These are phyloP conservation scores for Apeira syringaria DNA, from an alignment of 2,888 invertebrate species.

Conservation along the genomic window DNA sequence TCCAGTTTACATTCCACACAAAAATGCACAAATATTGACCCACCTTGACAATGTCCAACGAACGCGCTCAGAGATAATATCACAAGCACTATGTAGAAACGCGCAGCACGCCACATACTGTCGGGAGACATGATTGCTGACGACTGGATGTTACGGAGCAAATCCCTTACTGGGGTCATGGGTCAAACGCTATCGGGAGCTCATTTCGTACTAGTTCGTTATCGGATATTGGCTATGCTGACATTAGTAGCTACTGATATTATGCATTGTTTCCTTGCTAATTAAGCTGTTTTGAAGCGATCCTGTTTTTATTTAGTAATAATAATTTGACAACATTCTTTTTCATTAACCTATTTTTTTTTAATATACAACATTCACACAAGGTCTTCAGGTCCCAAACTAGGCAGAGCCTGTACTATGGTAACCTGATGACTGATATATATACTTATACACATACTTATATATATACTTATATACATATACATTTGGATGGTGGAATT, in stretches of 20 bases:
- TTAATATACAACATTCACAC: too few species aligned
- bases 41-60: slow-evolving; percentile 16
- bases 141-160: slow-evolving; percentile 1
- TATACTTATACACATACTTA: too few species aligned
- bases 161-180: slow-evolving; percentile 31
- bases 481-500: too few species aligned
- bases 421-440: too few species aligned
- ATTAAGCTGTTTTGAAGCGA: too few species aligned
- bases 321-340: too few species aligned
- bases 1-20: slow-evolving; percentile 1
- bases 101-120: slow-evolving; percentile 7
- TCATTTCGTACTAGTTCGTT: slow-evolving; percentile 34
- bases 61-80: neutral
- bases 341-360: too few species aligned
- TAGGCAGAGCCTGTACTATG: too few species aligned
- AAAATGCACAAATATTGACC: slow-evolving; percentile 9
- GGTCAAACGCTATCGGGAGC: slow-evolving; percentile 46
- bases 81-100: slow-evolving; percentile 2
- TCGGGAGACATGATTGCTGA: slow-evolving; percentile 1
- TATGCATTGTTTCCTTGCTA: too few species aligned
- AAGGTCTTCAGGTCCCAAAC: too few species aligned
- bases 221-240: slow-evolving; percentile 34
- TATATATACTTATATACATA: too few species aligned
- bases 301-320: too few species aligned
- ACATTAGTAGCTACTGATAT: neutral